These are phyloP conservation scores for Danio choprae DNA, from an alignment of 2,797 vertebrate genomes.

Conservation along the genomic window DNA sequence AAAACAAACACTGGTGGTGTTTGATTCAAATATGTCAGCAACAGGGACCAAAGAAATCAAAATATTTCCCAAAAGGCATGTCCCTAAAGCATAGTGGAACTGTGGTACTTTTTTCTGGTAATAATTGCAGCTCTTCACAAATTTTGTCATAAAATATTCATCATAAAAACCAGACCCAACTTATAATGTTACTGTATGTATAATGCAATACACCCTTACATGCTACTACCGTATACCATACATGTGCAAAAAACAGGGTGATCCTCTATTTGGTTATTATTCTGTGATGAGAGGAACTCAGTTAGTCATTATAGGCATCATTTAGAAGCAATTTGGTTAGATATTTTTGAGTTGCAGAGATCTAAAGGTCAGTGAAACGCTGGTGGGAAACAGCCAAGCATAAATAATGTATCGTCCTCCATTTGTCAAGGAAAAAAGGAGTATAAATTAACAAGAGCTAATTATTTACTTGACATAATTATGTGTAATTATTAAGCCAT, in stretches of 20 bases:
- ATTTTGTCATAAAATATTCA: too few relatives aligned
- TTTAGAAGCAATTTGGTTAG: slow-evolving; percentile 40
- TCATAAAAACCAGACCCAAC: too few relatives aligned
- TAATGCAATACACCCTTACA: background rate
- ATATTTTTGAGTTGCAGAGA: background rate
- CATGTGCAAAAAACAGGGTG: slow-evolving; percentile 1
- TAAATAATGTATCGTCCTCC: slow-evolving; percentile 5
- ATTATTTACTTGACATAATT: slow-evolving; percentile 57
- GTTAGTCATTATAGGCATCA: slow-evolving; percentile 42
- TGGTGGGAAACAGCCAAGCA: background rate
- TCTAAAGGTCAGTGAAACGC: slow-evolving; percentile 9
- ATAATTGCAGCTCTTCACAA: too few relatives aligned
- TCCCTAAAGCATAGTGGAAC: too few relatives aligned
- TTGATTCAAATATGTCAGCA: too few relatives aligned
- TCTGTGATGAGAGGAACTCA: background rate
- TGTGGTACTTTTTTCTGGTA: too few relatives aligned
- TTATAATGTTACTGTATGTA: too few relatives aligned
- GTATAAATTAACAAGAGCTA: slow-evolving; percentile 38
- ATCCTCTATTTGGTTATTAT: background rate
- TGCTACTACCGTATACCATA: background rate
- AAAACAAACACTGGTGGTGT: too few relatives aligned
- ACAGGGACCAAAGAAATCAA: too few relatives aligned
- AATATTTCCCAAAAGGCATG: too few relatives aligned
- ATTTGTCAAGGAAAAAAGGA: slow-evolving; percentile 4
- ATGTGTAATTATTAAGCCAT: slow-evolving; percentile 47